phyloP scores from a whole-genome alignment of 2,888 invertebrate species.

The Allolobophora icterica region DNA sequence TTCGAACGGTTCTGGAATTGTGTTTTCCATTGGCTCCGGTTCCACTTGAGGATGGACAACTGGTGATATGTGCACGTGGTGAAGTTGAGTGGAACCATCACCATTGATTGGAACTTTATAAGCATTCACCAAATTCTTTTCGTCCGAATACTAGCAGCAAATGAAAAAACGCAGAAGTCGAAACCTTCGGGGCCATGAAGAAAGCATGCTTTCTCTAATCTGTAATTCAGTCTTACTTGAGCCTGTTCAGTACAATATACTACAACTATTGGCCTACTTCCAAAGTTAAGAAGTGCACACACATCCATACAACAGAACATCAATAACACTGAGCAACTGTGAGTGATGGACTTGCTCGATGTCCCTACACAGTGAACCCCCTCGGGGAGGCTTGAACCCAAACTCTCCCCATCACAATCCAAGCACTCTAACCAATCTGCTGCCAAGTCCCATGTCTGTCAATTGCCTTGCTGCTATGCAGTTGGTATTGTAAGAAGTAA shows the following conservation, averaged over 20 bases:
- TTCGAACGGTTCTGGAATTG: constrained; percentile 1
- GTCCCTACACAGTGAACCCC: too few relatives aligned
- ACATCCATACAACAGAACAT: too few relatives aligned
- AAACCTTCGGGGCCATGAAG: background rate
- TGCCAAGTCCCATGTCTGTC: too few relatives aligned
- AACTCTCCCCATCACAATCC: too few relatives aligned
- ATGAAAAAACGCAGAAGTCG: constrained; percentile 12
- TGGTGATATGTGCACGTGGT: constrained; percentile 15
- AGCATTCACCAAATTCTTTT: background rate
- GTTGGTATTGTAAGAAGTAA: too few relatives aligned
- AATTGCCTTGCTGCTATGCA: too few relatives aligned
- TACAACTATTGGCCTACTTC: too few relatives aligned
- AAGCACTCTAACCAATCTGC: too few relatives aligned
- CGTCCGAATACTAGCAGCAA: background rate
- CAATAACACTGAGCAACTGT: too few relatives aligned
- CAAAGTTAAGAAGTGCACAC: too few relatives aligned
- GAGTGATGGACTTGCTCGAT: too few relatives aligned
- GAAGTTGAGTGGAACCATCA: background rate
- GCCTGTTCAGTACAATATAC: background rate
- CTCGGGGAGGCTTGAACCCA: too few relatives aligned
- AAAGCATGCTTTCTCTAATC: background rate
- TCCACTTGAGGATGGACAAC: background rate
- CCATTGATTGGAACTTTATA: constrained; percentile 20
- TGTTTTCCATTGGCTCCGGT: background rate
- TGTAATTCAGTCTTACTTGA: background rate